Conservation (phyloP, 2,113 vertebrate genomes). For the Vireo altiloquus region DNA sequence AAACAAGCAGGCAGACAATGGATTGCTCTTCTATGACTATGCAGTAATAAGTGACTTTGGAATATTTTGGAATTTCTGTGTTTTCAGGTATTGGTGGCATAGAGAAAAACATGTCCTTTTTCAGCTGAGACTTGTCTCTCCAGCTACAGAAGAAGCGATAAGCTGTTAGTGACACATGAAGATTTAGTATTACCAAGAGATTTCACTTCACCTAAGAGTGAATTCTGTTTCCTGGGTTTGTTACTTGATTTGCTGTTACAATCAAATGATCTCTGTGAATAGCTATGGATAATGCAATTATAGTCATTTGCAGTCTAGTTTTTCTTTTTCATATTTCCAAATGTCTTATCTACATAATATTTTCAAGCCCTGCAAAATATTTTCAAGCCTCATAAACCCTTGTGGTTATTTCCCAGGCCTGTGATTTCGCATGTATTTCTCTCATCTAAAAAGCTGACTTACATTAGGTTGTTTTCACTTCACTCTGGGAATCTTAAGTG, state of each 20-base stretch:
- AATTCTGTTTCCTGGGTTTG: not conserved
- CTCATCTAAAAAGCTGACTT: not conserved
- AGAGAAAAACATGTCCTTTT: not conserved
- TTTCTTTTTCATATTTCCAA: not conserved
- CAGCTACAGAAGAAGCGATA: not conserved
- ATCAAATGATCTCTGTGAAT: not conserved
- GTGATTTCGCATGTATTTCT: accelerated
- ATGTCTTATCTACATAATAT: not conserved
- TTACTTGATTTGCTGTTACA: not conserved
- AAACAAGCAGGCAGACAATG: not conserved
- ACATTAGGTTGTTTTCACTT: not conserved
- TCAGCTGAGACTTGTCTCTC: not conserved
- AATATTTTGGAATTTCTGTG: not conserved
- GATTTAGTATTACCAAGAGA: not conserved
- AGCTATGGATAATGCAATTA: not conserved
- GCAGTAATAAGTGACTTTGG: not conserved
- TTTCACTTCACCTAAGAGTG: not conserved
- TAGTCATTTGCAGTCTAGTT: not conserved
- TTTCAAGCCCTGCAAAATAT: not conserved
- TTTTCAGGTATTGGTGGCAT: not conserved
- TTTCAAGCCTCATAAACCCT: not conserved
- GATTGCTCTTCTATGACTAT: not conserved
- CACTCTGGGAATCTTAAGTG: not conserved
- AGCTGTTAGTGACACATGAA: not conserved
- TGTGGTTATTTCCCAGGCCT: not conserved